Evolutionary conservation across 2,888 invertebrate genomes (phyloP).

Genomic region (Brenthis hecate): DNA sequence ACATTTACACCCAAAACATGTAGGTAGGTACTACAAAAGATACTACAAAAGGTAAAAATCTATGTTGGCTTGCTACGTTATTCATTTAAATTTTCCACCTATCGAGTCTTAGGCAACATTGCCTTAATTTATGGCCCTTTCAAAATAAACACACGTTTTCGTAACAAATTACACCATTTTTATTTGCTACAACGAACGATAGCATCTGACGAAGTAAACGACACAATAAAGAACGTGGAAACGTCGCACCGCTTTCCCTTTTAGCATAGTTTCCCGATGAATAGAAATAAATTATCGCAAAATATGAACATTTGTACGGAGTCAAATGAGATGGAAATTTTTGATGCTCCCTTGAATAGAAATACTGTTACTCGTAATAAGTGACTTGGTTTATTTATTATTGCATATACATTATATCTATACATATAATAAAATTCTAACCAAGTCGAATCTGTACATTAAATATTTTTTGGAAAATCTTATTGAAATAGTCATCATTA

Average conservation of each 20-base stretch:
- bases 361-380: background rate
- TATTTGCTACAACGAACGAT: constrained; percentile 10
- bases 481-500: too few species aligned
- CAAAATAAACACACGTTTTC: constrained; percentile 17
- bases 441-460: too few species aligned
- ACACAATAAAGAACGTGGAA: constrained; percentile 39
- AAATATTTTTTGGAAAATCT: too few species aligned
- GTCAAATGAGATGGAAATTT: constrained; percentile 19
- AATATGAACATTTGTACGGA: constrained; percentile 2
- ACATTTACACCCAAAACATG: too few species aligned
- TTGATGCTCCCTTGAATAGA: background rate
- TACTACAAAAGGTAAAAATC: too few species aligned
- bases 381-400: constrained; percentile 4
- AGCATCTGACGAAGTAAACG: constrained; percentile 25
- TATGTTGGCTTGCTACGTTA: too few species aligned
- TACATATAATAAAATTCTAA: too few species aligned
- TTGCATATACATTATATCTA: too few species aligned
- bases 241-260: constrained; percentile 47
- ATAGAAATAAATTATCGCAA: constrained; percentile 26
- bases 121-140: constrained; percentile 1
- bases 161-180: constrained; percentile 13
- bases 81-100: constrained; percentile 2
- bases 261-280: constrained; percentile 48
- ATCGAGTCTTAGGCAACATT: background rate
- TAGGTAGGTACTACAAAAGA: too few species aligned